Evolutionary conservation across 1,140 invertebrate genomes (phyloP).

Genomic region (Acromyrmex heyeri): DNA sequence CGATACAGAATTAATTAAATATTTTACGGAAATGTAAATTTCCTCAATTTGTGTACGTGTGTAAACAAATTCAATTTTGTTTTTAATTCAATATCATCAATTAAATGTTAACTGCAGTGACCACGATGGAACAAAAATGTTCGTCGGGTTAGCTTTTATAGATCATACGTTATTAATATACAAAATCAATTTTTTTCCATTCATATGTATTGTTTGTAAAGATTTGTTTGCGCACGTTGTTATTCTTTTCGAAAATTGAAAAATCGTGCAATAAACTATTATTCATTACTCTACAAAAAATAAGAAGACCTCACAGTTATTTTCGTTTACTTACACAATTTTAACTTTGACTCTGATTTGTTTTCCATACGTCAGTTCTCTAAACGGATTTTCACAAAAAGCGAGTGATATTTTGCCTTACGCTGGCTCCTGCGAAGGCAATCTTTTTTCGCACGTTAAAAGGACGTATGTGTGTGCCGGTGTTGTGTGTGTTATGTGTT

Average conservation of each 20-base stretch:
- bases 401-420: neutral
- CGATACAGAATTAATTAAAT: neutral
- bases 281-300: neutral
- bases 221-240: neutral
- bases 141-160: neutral
- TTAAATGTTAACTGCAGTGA: neutral
- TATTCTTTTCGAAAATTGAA: neutral
- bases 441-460: conserved; percentile 1
- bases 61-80: neutral
- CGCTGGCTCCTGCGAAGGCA: neutral
- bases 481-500: neutral
- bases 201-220: neutral
- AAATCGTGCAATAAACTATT: neutral
- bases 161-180: conserved; percentile 16
- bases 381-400: neutral
- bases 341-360: neutral
- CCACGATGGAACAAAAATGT: neutral
- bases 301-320: neutral
- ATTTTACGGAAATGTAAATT: conserved; percentile 1
- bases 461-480: neutral
- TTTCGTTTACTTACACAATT: neutral
- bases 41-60: neutral
- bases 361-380: neutral
- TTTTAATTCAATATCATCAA: conserved; percentile 26
- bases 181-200: neutral